Percentiles rank a stretch among this genome's conserved stretches.
These are phyloP conservation scores for Noctua pronuba DNA, from an alignment of 2,888 invertebrate species.

Conservation along the genomic window DNA sequence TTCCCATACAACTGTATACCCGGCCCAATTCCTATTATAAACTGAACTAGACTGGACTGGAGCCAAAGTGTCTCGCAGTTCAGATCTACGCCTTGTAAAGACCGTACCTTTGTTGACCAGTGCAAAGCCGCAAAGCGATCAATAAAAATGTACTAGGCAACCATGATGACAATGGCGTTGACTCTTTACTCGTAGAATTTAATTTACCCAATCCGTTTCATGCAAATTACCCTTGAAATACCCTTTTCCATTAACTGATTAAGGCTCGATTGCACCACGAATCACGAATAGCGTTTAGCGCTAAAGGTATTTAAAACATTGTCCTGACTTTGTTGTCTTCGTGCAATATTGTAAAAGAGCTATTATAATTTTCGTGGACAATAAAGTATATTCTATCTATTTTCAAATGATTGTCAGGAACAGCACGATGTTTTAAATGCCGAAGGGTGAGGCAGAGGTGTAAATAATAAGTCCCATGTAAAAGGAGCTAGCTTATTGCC, in stretches of 20 bases:
- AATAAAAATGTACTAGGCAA: constrained; percentile 38
- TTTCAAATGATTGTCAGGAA: neutral
- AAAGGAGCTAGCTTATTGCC: no score
- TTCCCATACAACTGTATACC: constrained; percentile 25
- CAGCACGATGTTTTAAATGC: neutral
- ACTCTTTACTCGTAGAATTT: constrained; percentile 9
- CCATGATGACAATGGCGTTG: constrained; percentile 13
- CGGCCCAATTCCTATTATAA: constrained; percentile 25
- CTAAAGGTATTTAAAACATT: neutral
- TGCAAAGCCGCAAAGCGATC: constrained; percentile 42
- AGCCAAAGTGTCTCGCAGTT: constrained; percentile 35
- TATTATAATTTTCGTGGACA: neutral
- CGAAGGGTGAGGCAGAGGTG: no score
- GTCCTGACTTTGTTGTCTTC: neutral
- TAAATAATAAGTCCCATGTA: no score
- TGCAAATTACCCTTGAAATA: neutral
- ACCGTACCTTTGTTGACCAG: constrained; percentile 2
- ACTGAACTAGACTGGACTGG: constrained; percentile 31
- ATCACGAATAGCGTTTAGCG: neutral
- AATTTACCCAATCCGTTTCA: constrained; percentile 5
- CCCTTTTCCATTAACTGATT: constrained; percentile 27
- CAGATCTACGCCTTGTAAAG: constrained; percentile 11
- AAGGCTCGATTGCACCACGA: neutral
- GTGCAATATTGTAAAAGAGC: neutral
- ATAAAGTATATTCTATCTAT: neutral